These are phyloP conservation scores for Cataglyphis livida DNA, from an alignment of 2,888 invertebrate genomes.

Conservation along the genomic window DNA sequence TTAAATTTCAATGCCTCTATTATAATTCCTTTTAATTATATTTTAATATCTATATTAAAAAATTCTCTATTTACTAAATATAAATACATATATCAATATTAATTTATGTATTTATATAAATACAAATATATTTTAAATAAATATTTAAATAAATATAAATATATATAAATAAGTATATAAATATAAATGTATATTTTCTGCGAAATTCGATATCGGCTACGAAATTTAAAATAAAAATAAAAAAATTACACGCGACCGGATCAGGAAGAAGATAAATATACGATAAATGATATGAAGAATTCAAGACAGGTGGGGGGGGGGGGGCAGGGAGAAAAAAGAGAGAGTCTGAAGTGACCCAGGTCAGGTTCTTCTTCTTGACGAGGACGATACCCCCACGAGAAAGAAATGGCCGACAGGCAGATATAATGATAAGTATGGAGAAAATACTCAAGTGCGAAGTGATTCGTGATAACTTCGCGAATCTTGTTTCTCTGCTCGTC, in stretches of 20 bases:
- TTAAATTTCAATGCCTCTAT: neutral
- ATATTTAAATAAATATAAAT: neutral
- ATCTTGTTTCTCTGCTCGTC: neutral
- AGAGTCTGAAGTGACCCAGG: neutral
- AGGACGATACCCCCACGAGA: neutral
- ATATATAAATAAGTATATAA: neutral
- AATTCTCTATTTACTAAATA: neutral
- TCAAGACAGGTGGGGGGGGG: neutral
- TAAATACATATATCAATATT: too few relatives aligned
- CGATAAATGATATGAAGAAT: neutral
- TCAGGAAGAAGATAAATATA: neutral
- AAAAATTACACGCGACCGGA: neutral
- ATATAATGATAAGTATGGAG: conserved; percentile 19
- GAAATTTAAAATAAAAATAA: neutral
- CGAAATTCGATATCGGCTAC: neutral
- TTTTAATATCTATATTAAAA: neutral
- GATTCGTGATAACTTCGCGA: conserved; percentile 34
- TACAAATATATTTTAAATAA: too few relatives aligned
- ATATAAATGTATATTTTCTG: neutral
- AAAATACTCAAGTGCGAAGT: conserved; percentile 13
- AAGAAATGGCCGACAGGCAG: neutral
- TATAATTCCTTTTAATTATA: neutral
- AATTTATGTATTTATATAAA: neutral
- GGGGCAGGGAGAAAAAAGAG: neutral
- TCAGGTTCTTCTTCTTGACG: neutral